Evolutionary conservation across 2,113 vertebrate species (phyloP).

Genomic region (Paradisaea rubra): DNA sequence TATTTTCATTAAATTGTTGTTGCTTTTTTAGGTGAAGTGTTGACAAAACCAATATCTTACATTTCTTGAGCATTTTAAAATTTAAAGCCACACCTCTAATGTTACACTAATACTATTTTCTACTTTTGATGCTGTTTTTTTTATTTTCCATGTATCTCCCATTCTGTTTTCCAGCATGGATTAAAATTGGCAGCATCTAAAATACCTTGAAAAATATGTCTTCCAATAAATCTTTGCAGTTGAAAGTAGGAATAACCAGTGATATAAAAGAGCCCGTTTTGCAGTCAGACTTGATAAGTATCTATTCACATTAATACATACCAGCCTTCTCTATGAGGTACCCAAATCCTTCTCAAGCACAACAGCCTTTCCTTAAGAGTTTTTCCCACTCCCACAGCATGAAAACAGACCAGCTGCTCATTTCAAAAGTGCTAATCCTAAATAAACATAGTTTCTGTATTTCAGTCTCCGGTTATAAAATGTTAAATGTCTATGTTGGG

Average conservation of each 20-base stretch:
- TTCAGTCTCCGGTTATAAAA: background rate
- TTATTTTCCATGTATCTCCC: background rate
- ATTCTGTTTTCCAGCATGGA: background rate
- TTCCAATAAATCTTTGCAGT: background rate
- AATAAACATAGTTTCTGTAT: background rate
- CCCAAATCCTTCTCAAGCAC: background rate
- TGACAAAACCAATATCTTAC: background rate
- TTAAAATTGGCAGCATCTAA: conserved; percentile 3
- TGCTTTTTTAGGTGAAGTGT: background rate
- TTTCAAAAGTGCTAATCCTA: background rate
- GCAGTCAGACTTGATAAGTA: background rate
- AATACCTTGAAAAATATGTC: background rate
- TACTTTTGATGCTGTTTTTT: background rate
- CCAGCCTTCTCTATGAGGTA: background rate
- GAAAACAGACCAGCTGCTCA: background rate
- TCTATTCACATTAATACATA: background rate
- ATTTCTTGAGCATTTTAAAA: background rate
- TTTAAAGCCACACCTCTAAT: background rate
- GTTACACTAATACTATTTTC: background rate
- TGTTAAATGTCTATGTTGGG: background rate
- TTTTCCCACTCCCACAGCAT: background rate
- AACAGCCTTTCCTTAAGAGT: background rate
- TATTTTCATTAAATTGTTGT: background rate
- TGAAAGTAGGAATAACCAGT: background rate
- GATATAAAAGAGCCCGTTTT: background rate